Evolutionary conservation across 2,888 invertebrate species (phyloP), one percentile per base, ranked within the genome.

Genomic region (Selenia dentaria): DNA sequence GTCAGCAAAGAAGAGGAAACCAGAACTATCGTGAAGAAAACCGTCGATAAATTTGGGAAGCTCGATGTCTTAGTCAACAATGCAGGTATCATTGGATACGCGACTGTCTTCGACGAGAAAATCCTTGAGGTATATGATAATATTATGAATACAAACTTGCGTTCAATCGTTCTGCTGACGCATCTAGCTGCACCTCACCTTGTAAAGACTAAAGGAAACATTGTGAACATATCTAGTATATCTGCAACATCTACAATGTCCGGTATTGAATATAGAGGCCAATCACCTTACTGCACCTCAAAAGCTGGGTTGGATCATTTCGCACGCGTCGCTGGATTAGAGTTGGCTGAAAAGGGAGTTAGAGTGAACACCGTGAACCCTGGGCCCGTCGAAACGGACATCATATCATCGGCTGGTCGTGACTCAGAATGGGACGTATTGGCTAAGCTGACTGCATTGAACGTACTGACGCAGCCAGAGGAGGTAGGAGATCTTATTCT

Each of bases 281-380:
- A 11, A 11, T 75, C 97, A 1, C 20, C 59, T 0, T 74, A 74
- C 18, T 25, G 42, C 12, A 28, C 54, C 2, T 69, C 74, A 0
- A 79, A 77, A 41, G 74, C 74, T 3, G 73, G 51, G 0, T 9
- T 78, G 6, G 53, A 64, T 36, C 65, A 69, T 25, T 78, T 78
- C 14, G 60, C 73, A 0, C 52, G 59, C 24, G 48, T 57, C 2
- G 53, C 54, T 5, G 78, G 77, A 1, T 74, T 97, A 29, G 98
- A 96, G 65, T 76, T 96, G 24, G 95, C 94, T 12, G 53, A 90
- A 0, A 92, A 93, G 66, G 93, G 94, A 47, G 95, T 97, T 0
- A 91, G 97, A 33, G 96, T 96, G 0, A 76, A 77, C 29, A 43
- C 57, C 1, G 48, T 75, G 0, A 73, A 66, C 22, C 75, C 75